These are phyloP conservation scores for Menidia menidia DNA, from an alignment of 2,797 vertebrate species.

Conservation along the genomic window DNA sequence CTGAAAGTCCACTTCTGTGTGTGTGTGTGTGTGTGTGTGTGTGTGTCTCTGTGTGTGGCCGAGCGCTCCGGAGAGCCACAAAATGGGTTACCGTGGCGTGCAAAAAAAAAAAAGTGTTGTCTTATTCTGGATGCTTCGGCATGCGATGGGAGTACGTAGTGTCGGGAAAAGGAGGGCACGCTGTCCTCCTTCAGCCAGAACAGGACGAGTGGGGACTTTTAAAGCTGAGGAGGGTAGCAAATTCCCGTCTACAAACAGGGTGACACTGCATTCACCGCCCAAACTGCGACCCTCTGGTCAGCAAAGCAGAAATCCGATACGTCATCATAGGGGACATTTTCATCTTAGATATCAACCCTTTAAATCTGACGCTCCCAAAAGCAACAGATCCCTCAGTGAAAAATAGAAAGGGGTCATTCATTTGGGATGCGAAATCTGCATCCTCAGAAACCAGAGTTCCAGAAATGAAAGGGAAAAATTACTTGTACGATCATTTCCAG, in stretches of 20 bases:
- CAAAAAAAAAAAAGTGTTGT: neutral
- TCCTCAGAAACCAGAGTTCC: too few relatives aligned
- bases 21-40: too few relatives aligned
- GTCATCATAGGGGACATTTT: too few relatives aligned
- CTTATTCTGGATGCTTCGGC: neutral
- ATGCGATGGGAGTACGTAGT: neutral
- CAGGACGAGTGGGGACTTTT: neutral
- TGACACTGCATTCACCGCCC: neutral
- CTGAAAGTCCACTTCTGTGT: neutral
- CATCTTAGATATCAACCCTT: neutral
- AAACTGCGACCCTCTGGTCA: neutral
- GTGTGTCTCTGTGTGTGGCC: neutral
- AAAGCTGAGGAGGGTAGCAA: neutral
- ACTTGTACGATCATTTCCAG: too few relatives aligned
- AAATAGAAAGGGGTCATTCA: neutral
- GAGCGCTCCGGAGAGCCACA: conserved; percentile 9
- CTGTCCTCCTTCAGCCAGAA: conserved; percentile 1
- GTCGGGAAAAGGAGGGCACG: neutral
- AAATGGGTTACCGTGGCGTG: neutral
- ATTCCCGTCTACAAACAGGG: neutral
- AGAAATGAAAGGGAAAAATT: too few relatives aligned
- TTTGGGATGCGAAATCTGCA: too few relatives aligned
- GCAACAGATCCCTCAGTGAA: neutral
- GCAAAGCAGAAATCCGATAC: too few relatives aligned
- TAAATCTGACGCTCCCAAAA: neutral